These are phyloP conservation scores for Chionomys nivalis DNA, from an alignment of 2,113 vertebrate species.

Conservation along the genomic window DNA sequence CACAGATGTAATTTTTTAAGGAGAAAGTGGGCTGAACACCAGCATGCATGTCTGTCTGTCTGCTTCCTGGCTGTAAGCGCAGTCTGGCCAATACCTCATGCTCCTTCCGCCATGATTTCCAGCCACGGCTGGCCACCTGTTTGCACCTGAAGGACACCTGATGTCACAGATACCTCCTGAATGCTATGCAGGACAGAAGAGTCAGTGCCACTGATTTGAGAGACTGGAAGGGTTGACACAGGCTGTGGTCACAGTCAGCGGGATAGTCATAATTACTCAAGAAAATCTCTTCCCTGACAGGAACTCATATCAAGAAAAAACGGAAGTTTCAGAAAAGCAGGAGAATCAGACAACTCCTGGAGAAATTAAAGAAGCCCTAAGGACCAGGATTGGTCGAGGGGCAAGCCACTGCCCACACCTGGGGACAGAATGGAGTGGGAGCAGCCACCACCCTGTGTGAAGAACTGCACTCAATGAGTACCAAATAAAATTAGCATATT, in stretches of 20 bases:
- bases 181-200: too few relatives aligned
- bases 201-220: not conserved
- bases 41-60: not conserved
- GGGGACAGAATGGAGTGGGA: not conserved
- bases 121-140: not conserved
- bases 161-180: accelerated
- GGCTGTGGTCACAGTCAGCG: not conserved
- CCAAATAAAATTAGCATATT: conserved; percentile 52
- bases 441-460: not conserved
- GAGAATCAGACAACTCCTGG: not conserved
- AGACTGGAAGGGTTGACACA: not conserved
- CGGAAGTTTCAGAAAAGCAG: not conserved
- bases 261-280: not conserved
- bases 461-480: not conserved
- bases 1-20: not conserved
- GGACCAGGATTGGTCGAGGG: not conserved
- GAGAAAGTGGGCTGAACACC: not conserved
- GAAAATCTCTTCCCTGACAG: conserved; percentile 57
- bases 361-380: not conserved
- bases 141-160: not conserved
- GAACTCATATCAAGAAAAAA: not conserved
- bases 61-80: not conserved
- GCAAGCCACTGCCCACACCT: not conserved
- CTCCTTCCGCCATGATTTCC: not conserved
- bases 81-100: not conserved